Base-by-base conservation (phyloP, 2,888 invertebrate genomes). In the Eulithis testata region DNA sequence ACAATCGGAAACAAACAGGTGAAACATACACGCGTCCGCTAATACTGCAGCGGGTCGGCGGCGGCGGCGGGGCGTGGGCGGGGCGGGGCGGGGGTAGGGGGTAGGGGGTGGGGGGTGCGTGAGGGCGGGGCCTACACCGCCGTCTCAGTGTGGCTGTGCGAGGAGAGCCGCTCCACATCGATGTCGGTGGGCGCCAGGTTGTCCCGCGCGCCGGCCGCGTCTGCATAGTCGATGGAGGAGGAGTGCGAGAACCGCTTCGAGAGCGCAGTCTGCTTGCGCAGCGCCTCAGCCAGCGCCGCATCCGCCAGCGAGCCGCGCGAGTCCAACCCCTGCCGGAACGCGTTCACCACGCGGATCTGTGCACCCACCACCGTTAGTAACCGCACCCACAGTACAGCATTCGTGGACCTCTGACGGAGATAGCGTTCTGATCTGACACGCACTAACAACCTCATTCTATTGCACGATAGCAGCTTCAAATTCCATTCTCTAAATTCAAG, bases 311-410 rank as follows among this genome's bases (percentile, higher is more conserved):
- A 97, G 94, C 98, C 97, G 87, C 98, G 97, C 91, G 98, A 96
- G 94, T 99, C 99, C 94, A 99, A 96, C 94, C 99, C 99, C 96
- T 99, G 98, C 94, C 99, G 99, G 96, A 99, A 99, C 95, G 99
- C 99, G 95, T 99, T 99, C 94, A 99, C 99, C 95, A 99, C 99
- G 95, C 99, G 99, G 94, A 99, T 99, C 99, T 99, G 97, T 95
- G 89, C 70, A 68, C 85, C 83, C 90, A 82, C 78, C 70, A 37
- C 21, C n/a, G 55, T 67, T 63, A 67, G 73, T 64, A 73, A 61
- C 21, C 63, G 37, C 57, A 59, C 59, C 27, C 63, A 27, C 12
- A 45, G 9, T 21, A 14, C 49, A 40, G 63, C 69, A 69, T 70
- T 70, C 66, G 71, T 71, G 69, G 14, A 61, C 66, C 76, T 74